Evolutionary conservation across 2,797 vertebrate genomes (phyloP).

Genomic region (Etheostoma perlongum): DNA sequence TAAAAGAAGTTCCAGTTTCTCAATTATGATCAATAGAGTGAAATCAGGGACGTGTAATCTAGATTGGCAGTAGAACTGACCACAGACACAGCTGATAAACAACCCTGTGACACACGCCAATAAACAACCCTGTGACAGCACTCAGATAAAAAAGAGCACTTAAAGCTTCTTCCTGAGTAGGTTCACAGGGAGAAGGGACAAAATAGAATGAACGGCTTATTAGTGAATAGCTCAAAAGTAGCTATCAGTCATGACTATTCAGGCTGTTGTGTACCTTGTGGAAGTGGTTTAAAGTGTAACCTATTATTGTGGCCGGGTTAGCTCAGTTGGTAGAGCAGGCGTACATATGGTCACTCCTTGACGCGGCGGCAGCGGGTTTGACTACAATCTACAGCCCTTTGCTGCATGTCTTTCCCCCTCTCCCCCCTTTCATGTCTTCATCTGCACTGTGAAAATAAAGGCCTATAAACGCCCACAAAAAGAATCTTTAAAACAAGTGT

Average conservation of each 20-base stretch:
- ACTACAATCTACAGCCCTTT: too few relatives aligned
- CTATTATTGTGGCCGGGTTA: not conserved
- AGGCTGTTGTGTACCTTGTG: not conserved
- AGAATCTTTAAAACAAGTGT: not conserved
- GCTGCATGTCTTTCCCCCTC: too few relatives aligned
- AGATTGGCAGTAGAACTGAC: conserved; percentile 57
- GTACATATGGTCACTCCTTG: too few relatives aligned
- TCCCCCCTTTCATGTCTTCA: too few relatives aligned
- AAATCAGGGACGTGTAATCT: conserved; percentile 51
- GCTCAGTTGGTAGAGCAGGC: too few relatives aligned
- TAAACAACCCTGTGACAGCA: too few relatives aligned
- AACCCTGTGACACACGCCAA: conserved; percentile 40
- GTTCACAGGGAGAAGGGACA: not conserved
- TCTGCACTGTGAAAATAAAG: too few relatives aligned
- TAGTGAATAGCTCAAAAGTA: not conserved
- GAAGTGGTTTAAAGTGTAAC: not conserved
- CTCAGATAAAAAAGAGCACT: conserved; percentile 20
- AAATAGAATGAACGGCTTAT: not conserved
- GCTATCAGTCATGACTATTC: not conserved
- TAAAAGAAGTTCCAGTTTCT: conserved; percentile 50
- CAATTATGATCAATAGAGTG: conserved; percentile 48
- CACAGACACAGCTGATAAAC: conserved; percentile 48
- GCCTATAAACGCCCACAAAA: too few relatives aligned
- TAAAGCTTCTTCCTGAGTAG: not conserved
- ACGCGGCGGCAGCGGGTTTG: too few relatives aligned